Evolutionary conservation across 2,888 invertebrate genomes (phyloP).

Genomic region (Harpagoxenus sublaevis): DNA sequence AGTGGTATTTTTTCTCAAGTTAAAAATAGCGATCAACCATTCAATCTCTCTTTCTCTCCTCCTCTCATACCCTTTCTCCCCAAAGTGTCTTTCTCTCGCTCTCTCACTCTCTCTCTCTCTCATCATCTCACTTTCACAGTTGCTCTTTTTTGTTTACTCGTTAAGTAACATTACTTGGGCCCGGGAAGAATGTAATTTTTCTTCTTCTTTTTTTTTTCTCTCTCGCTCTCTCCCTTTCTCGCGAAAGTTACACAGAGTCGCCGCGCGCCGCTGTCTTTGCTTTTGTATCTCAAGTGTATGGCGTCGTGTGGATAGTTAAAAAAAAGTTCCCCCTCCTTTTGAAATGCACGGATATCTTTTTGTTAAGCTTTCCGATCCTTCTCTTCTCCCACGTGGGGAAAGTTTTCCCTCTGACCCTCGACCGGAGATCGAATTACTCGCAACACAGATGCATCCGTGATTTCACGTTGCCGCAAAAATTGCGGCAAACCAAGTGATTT

Average conservation of each 20-base stretch:
- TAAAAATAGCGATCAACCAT: slow-evolving; percentile 81
- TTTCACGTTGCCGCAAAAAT: slow-evolving; percentile 13
- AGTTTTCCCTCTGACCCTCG: slow-evolving; percentile 19
- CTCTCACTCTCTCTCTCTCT: slow-evolving; percentile 54
- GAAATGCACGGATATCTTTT: slow-evolving; percentile 21
- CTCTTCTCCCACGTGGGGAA: background rate
- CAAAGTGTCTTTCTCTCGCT: slow-evolving; percentile 50
- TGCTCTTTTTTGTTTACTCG: slow-evolving; percentile 59
- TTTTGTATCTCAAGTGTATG: slow-evolving; percentile 39
- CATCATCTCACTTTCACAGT: slow-evolving; percentile 63
- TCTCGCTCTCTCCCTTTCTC: slow-evolving; percentile 55
- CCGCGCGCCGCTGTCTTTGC: slow-evolving; percentile 72
- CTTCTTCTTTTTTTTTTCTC: slow-evolving; percentile 63
- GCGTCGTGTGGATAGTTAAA: slow-evolving; percentile 25
- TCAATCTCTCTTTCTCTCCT: slow-evolving; percentile 55
- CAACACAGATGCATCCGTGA: background rate
- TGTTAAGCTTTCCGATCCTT: slow-evolving; percentile 31
- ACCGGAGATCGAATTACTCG: slow-evolving; percentile 12
- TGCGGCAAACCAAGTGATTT: background rate
- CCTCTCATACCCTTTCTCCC: slow-evolving; percentile 26
- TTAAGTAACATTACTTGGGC: slow-evolving; percentile 84
- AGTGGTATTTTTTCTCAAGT: slow-evolving; percentile 74
- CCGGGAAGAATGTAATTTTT: slow-evolving; percentile 84
- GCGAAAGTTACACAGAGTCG: slow-evolving; percentile 70
- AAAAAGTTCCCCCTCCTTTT: slow-evolving; percentile 20